Evolutionary conservation across 2,888 invertebrate genomes (phyloP).

Genomic region (Dexiosoma caninum): DNA sequence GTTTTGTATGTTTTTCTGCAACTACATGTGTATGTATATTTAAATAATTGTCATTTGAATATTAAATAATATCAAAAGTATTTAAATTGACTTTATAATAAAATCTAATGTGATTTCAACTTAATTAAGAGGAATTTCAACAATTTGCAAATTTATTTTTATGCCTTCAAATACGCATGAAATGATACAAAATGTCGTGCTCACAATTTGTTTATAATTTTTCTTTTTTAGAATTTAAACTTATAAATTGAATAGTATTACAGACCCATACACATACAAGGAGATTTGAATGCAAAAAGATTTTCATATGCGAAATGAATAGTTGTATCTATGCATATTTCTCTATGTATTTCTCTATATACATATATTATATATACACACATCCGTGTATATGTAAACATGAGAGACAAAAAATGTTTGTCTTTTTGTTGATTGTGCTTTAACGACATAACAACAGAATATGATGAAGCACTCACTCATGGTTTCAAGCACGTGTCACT

Average conservation of each 20-base stretch:
- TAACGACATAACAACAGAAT: conserved; percentile 33
- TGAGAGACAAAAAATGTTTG: neutral
- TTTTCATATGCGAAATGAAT: too few relatives aligned
- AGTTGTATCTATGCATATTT: too few relatives aligned
- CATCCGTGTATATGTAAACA: neutral
- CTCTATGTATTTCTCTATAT: too few relatives aligned
- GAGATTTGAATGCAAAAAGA: neutral
- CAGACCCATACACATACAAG: neutral
- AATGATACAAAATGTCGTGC: neutral
- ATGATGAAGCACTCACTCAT: conserved; percentile 31
- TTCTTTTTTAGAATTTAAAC: neutral
- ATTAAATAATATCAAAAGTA: neutral
- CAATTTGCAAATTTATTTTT: neutral
- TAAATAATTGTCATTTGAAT: neutral
- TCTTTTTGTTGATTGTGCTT: conserved; percentile 37
- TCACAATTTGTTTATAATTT: too few relatives aligned
- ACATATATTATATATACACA: too few relatives aligned
- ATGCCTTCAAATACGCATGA: neutral
- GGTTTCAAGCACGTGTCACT: conserved; percentile 58
- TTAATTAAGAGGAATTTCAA: conserved; percentile 27
- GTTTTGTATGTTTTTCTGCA: too few relatives aligned
- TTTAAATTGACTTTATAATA: neutral
- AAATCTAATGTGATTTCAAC: neutral
- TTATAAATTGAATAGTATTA: conserved; percentile 18
- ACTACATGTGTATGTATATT: too few relatives aligned